Base-by-base conservation (phyloP, 2,113 vertebrate genomes). In the Cyprinus carpio region DNA sequence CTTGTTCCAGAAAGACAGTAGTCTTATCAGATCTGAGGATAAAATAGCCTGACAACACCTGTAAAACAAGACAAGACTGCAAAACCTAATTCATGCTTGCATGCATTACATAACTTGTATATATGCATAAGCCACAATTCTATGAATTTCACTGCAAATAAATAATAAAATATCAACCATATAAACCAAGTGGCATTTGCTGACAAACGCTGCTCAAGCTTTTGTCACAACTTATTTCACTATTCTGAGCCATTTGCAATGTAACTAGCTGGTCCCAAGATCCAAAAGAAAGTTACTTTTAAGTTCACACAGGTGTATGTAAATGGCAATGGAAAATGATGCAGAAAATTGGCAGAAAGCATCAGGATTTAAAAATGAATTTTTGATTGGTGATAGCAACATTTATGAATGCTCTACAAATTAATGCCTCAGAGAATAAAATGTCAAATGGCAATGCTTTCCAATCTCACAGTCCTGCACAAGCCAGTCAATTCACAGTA, bases 11-110 rank as follows among this genome's bases (percentile, higher is more conserved):
- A 78, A 78, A 23, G 51, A 56, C 16, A 56, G 51, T 51, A 56
- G 76, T 40, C 56, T 62, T 60, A 60, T 79, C 76, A 79, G 56
- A 60, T 62, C 54, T 60, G 31, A 83, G 49, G 54, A 54, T 83
- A 58, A 54, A 83, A 83, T 72, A 12, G 23, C 46, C 29, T 31
- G 29, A 72, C 29, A 74, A 58, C 65, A 83, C n/a, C 65, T 58
- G 20, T 27, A 71, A 51, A 29, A 72, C 49, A 74, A 18, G 29
- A 56, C 37, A 72, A 51, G 67, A 72, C 4, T n/a, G 12, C 3
- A 54, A 65, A 49, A 37, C n/a, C 29, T 0, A 78, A 60, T 78
- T 20, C 29, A 56, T 18, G 51, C 46, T 40, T 8, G 81, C 29
- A 56, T 16, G 62, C 18, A 7, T 46, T 75, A 62, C 25, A 62